Evolutionary conservation across 2,797 vertebrate species (phyloP).

Genomic region (Cercopithecus diana): DNA sequence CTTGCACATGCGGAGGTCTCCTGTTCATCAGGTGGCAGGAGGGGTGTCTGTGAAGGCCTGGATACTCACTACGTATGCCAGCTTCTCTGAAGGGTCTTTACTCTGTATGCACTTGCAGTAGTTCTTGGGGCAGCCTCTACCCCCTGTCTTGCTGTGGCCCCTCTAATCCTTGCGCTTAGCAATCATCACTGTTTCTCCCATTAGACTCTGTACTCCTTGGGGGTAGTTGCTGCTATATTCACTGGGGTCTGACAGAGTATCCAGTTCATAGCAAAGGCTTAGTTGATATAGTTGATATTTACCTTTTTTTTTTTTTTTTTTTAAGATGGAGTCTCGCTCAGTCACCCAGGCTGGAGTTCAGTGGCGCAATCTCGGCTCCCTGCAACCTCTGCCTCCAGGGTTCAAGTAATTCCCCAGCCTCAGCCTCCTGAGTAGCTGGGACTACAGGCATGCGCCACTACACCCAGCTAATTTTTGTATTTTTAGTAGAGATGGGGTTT

Average conservation of each 20-base stretch:
- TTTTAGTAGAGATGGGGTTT: background rate
- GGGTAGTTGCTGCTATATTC: accelerated
- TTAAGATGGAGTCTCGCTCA: background rate
- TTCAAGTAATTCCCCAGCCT: background rate
- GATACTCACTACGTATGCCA: background rate
- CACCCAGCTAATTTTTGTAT: background rate
- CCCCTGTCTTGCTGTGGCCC: background rate
- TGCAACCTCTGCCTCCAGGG: background rate
- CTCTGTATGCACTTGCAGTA: too few relatives aligned
- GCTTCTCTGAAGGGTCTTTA: background rate
- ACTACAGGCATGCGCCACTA: background rate
- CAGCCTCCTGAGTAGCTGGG: background rate
- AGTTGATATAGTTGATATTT: background rate
- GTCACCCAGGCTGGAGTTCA: background rate
- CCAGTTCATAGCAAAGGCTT: too few relatives aligned
- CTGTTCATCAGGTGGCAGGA: background rate
- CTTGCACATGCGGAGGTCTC: accelerated
- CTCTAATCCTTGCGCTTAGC: background rate
- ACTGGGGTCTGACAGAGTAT: background rate
- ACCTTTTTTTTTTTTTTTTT: background rate
- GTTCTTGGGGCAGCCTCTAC: background rate
- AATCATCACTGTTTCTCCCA: background rate
- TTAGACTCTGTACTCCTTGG: background rate
- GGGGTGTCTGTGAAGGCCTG: background rate
- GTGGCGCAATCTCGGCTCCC: background rate